Percentiles rank a stretch among this genome's conserved stretches.
phyloP scores from a whole-genome alignment of 2,113 vertebrate genomes.

The Dicaeum eximium region DNA sequence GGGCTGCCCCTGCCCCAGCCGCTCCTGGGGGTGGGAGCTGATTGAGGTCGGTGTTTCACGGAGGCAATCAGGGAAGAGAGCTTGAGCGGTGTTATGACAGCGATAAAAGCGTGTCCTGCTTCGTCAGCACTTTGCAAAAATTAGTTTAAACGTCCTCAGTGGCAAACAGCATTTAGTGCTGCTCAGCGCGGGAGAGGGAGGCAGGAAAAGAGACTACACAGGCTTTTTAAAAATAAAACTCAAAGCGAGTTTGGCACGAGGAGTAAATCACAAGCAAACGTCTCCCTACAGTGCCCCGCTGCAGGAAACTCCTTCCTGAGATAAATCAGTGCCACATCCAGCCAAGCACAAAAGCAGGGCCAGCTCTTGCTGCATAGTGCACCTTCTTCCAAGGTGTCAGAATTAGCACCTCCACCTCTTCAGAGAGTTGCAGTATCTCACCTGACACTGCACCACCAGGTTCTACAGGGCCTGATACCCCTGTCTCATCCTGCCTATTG shows the following conservation, averaged over 20 bases:
- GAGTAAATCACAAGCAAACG: constrained; percentile 23
- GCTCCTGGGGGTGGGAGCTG: background rate
- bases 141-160: constrained; percentile 17
- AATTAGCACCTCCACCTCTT: background rate
- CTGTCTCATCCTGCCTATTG: background rate
- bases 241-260: background rate
- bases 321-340: constrained; percentile 12
- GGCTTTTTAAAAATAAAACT: constrained; percentile 50
- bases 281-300: background rate
- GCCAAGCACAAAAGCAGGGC: background rate
- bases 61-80: background rate
- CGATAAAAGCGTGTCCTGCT: constrained; percentile 23
- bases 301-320: background rate
- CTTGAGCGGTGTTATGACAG: constrained; percentile 1
- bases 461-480: background rate
- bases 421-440: background rate
- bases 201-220: background rate
- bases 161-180: constrained; percentile 20
- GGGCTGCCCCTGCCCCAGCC: background rate
- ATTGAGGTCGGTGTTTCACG: background rate
- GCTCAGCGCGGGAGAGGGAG: background rate
- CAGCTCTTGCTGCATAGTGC: background rate
- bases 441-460: background rate
- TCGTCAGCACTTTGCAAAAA: constrained; percentile 54
- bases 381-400: background rate